Conservation (phyloP, 2,113 vertebrate genomes). For the Nansenia antarctica region DNA sequence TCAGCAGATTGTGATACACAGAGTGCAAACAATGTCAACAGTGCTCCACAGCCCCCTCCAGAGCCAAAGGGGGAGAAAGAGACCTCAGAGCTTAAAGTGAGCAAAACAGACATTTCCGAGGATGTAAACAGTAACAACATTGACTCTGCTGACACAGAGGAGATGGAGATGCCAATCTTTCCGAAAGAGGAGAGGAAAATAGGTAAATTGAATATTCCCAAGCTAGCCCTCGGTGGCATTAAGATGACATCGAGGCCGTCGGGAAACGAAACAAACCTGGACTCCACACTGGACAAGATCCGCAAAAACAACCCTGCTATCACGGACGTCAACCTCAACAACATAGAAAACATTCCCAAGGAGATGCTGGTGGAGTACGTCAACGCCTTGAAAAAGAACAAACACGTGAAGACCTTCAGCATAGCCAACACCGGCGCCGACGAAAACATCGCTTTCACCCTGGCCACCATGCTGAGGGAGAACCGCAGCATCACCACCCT, state of each 20-base stretch:
- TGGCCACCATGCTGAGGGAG: slow-evolving; percentile 96
- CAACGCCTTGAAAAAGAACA: slow-evolving; percentile 90
- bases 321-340: slow-evolving; percentile 95
- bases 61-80: slow-evolving; percentile 21
- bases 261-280: slow-evolving; percentile 94
- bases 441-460: slow-evolving; percentile 82
- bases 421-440: slow-evolving; percentile 93
- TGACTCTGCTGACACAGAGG: slow-evolving; percentile 5
- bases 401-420: slow-evolving; percentile 87
- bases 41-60: slow-evolving; percentile 1
- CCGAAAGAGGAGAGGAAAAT: slow-evolving; percentile 82
- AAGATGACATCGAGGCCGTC: slow-evolving; percentile 93
- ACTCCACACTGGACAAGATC: slow-evolving; percentile 86
- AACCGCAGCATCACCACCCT: slow-evolving; percentile 90
- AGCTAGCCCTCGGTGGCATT: slow-evolving; percentile 79
- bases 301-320: slow-evolving; percentile 84
- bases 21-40: slow-evolving; percentile 6
- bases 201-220: slow-evolving; percentile 87
- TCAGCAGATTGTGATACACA: neutral
- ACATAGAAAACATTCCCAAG: slow-evolving; percentile 97
- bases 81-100: slow-evolving; percentile 17
- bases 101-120: slow-evolving; percentile 22
- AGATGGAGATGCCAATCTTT: slow-evolving; percentile 24
- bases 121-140: slow-evolving; percentile 35
- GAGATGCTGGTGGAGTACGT: slow-evolving; percentile 94